phyloP scores from a whole-genome alignment of 2,888 invertebrate genomes.

The Leptinotarsa juncta region DNA sequence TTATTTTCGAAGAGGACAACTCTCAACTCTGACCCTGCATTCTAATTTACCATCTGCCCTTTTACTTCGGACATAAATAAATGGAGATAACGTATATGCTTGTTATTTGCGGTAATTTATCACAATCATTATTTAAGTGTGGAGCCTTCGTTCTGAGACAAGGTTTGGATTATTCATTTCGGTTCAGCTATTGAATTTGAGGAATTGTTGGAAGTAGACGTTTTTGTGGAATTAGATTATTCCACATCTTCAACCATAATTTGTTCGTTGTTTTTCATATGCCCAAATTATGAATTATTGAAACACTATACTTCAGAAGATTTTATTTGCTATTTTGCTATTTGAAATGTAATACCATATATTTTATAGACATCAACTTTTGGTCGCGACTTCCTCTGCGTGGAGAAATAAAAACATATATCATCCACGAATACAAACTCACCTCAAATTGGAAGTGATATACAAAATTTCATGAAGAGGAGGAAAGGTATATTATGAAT shows the following conservation, averaged over 20 bases:
- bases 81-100: slow-evolving; percentile 46
- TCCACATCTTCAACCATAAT: background rate
- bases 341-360: too few species aligned
- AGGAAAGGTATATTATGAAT: too few species aligned
- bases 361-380: too few species aligned
- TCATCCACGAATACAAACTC: too few species aligned
- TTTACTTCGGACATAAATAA: slow-evolving; percentile 56
- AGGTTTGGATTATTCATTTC: slow-evolving; percentile 11
- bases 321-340: too few species aligned
- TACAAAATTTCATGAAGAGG: too few species aligned
- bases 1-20: slow-evolving; percentile 53
- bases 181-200: slow-evolving; percentile 8
- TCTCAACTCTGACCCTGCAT: slow-evolving; percentile 58
- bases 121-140: slow-evolving; percentile 39
- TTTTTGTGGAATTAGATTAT: background rate
- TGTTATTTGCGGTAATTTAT: slow-evolving; percentile 41
- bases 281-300: too few species aligned
- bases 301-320: too few species aligned
- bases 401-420: too few species aligned
- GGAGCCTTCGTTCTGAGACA: slow-evolving; percentile 12
- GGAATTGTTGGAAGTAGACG: background rate
- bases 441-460: too few species aligned
- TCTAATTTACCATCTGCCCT: slow-evolving; percentile 59
- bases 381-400: too few species aligned
- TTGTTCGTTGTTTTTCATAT: background rate